Conservation (phyloP, 2,113 vertebrate genomes). For the Ptyas mucosa region DNA sequence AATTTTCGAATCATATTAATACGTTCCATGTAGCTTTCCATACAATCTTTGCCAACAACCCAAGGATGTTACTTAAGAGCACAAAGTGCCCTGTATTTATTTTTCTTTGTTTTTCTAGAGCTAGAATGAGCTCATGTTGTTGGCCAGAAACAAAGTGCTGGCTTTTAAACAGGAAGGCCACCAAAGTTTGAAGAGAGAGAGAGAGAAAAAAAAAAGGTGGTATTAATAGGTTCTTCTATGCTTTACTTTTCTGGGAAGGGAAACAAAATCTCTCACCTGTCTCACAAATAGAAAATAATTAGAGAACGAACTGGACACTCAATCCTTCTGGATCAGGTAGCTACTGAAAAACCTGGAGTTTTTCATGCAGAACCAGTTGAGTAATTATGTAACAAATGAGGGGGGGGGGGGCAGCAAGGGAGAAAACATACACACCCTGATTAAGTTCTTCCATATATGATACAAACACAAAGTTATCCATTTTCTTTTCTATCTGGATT, state of each 20-base stretch:
- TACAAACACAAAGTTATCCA: background rate
- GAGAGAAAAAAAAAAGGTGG: background rate
- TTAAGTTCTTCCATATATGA: background rate
- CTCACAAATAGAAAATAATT: background rate
- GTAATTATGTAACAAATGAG: background rate
- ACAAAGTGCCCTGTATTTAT: conserved; percentile 22
- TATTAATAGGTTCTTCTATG: background rate
- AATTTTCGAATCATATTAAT: conserved; percentile 24
- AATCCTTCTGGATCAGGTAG: background rate
- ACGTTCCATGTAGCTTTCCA: conserved; percentile 27
- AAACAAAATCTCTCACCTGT: background rate
- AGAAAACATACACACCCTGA: background rate
- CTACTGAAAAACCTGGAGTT: background rate
- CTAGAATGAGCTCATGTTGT: conserved; percentile 15
- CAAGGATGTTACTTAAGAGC: conserved; percentile 37
- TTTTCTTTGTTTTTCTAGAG: conserved; percentile 27
- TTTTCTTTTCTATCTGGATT: background rate
- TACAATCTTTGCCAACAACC: conserved; percentile 26
- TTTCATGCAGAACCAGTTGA: background rate
- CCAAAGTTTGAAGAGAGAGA: conserved; percentile 9
- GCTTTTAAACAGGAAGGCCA: conserved; percentile 20
- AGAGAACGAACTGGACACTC: background rate
- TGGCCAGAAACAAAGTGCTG: conserved; percentile 9
- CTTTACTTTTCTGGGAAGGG: background rate
- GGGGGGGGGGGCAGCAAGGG: background rate